phyloP scores from a whole-genome alignment of 2,888 invertebrate species.

The Exephanes ischioxanthus region DNA sequence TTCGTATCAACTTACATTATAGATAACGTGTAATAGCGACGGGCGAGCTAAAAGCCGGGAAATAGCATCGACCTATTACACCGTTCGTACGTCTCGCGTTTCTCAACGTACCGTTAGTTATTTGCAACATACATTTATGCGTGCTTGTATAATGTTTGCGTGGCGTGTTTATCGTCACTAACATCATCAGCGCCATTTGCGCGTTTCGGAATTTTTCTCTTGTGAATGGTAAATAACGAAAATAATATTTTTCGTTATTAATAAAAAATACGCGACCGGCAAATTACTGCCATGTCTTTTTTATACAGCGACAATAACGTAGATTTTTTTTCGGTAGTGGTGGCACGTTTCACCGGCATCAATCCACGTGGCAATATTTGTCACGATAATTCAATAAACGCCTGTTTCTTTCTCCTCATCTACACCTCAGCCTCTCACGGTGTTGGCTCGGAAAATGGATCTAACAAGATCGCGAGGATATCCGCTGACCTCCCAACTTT shows the following conservation, averaged over 20 bases:
- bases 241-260: too few relatives aligned
- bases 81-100: not conserved
- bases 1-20: conserved; percentile 51
- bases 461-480: not conserved
- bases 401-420: not conserved
- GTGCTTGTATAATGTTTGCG: not conserved
- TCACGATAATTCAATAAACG: not conserved
- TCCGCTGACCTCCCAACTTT: not conserved
- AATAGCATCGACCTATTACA: conserved; percentile 41
- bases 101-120: not conserved
- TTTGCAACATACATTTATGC: not conserved
- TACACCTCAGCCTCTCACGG: not conserved
- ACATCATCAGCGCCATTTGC: too few relatives aligned
- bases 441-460: not conserved
- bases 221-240: too few relatives aligned
- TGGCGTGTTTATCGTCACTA: not conserved
- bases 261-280: too few relatives aligned
- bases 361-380: not conserved
- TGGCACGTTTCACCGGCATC: not conserved
- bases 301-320: too few relatives aligned
- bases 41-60: conserved; percentile 33
- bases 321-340: not conserved
- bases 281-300: too few relatives aligned
- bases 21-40: conserved; percentile 40
- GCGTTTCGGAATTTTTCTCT: too few relatives aligned